Conservation (phyloP, 2,888 invertebrate genomes). For the Portevinia maculata region DNA sequence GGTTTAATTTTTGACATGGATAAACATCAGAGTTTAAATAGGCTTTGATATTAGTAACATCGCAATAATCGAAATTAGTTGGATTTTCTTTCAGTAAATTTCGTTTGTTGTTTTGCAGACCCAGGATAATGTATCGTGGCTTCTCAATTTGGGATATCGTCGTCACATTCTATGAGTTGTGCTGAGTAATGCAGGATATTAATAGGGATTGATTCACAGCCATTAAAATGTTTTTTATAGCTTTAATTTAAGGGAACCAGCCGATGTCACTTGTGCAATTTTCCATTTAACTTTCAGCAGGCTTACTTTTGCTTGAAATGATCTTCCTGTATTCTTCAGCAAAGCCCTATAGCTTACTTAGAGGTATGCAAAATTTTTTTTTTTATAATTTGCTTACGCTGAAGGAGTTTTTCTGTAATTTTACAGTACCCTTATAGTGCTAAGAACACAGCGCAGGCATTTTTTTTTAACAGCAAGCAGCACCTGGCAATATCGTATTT, state of each 20-base stretch:
- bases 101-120: conserved; percentile 15
- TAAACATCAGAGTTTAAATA: conserved; percentile 17
- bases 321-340: no score
- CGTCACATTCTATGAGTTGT: conserved; percentile 28
- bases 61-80: conserved; percentile 22
- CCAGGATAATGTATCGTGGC: conserved; percentile 24
- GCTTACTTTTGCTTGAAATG: conserved; percentile 8
- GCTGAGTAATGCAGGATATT: conserved; percentile 1
- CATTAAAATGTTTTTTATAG: neutral
- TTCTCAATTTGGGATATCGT: conserved; percentile 24
- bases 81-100: conserved; percentile 15
- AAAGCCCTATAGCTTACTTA: no score
- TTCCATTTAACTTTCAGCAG: conserved; percentile 26
- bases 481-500: no score
- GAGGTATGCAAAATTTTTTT: no score
- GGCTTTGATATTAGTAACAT: conserved; percentile 22
- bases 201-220: conserved; percentile 7
- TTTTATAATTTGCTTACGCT: no score
- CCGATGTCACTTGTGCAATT: conserved; percentile 14
- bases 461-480: no score
- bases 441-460: no score
- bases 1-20: neutral
- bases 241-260: conserved; percentile 12
- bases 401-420: no score
- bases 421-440: no score